Base-by-base conservation (phyloP, 2,888 invertebrate genomes). In the Chymomyza fuscimana region DNA sequence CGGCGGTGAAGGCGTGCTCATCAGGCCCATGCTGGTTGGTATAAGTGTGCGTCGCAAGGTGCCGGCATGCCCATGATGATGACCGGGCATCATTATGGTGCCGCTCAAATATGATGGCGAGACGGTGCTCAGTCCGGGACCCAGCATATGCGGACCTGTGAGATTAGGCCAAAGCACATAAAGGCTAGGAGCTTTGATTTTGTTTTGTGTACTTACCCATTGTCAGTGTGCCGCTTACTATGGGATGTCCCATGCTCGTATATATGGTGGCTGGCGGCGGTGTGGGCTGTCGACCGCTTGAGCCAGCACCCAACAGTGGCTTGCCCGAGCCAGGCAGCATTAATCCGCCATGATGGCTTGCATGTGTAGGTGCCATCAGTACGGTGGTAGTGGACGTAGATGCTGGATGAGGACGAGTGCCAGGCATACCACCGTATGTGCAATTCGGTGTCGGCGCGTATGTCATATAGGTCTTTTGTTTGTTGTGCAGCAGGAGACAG, bases 381-480 rank as follows among this genome's bases (percentile, higher is more conserved):
- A 92, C 88, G 36, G 91, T 90, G 65, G 91, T 89, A 56, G 90
- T 86, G 62, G 91, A 84, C 50, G 88, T 82, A 67, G 89, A 87
- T 61, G 82, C 77, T 19, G 58, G 58, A 54, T 84, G 84, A 73
- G 89, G 83, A 65, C 73, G 85, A 62, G 73, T 69, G 82, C 84
- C 73, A 16, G 86, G 82, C 64, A 91, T 74, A 70, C 89, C 89
- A 63, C 88, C 90, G 74, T 91, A 91, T 74, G 88, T 87, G 74
- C 89, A 89, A 74, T 81, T 89, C 65, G 89, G 89, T 68, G 91
- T 90, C 64, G 91, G 91, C 68, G 91, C 90, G 82, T 91, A 91
- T 74, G 90, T 89, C 87, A 91, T 89, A 72, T 91, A 91, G 64
- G 89, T 89, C 90, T 85, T 75, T 79, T 83, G 79, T 79, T 73